Evolutionary conservation across 2,113 vertebrate species (phyloP), one percentile per base, ranked within the genome.

Genomic region (Micromys minutus): DNA sequence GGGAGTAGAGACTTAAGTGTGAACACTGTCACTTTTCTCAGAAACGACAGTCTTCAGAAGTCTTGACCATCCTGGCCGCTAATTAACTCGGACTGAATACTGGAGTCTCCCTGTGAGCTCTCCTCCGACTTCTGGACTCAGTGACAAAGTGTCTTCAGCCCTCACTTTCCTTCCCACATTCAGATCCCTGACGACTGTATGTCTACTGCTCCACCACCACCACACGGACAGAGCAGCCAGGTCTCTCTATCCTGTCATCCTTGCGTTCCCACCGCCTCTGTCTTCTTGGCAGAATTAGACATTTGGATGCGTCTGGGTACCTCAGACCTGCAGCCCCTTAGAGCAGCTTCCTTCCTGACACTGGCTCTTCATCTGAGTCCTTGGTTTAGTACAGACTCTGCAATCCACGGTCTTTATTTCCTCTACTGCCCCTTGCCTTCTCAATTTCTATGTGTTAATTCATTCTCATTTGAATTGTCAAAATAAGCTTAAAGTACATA

Each of bases 401-500:
- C 22, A 3, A 2, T 61, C 57, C 57, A 61, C 7, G 21, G 11
- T 65, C 29, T 31, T 34, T 92, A 71, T 22, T 69, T 3, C 29
- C 8, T 55, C 36, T 91, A 21, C 12, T 57, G 61, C 71, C 24
- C 34, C 19, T n/a, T n/a, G 15, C 3, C 21, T 29, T 65, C 65
- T 47, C n/a, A 83, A 21, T 76, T 52, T 61, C 63, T 50, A 26
- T 57, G 77, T 50, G 55, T 24, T 90, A 77, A 52, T 24, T 92
- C 21, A 16, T 83, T 77, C 71, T 69, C 63, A 79, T 29, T 88
- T 52, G 75, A 57, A 50, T 59, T 50, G n/a, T 83, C 69, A 94
- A 47, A 84, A 42, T 89, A 65, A 92, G 55, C 31, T 93, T 84
- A 67, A 84, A 34, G 63, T n/a, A 42, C 29, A 94, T 76, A 52